Evolutionary conservation across 2,888 invertebrate species (phyloP), one percentile per base, ranked within the genome.

Genomic region (Nephrocerus scutellatus): DNA sequence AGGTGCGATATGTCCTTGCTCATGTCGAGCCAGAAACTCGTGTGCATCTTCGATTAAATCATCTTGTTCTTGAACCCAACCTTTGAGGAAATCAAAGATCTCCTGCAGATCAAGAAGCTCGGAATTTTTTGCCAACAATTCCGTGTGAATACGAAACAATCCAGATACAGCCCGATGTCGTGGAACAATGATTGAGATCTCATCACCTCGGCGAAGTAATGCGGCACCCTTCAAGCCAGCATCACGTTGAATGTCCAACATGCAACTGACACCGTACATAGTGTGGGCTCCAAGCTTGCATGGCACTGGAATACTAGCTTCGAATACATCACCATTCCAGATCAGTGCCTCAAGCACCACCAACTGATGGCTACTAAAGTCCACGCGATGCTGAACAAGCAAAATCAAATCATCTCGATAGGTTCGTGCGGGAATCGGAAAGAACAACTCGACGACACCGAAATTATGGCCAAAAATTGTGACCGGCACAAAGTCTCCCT

Each of bases 251-350:
- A 59, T 40, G 38, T 68, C 68, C 29, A 68, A 34, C 53, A 68
- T 53, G 40, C 69, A 69, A 18, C 50, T 52, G 5, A 59, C 57
- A 3, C 66, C 69, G 30, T 49, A 52, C 0, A 47, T 43, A 2
- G 50, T 50, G 10, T 54, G 52, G 3, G 48, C 38, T n/a, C 55
- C 57, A 25, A 59, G 39, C 1, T 55, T 46, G 42, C 69, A 69
- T 3, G 65, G 64, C 4, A 61, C 48, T 0, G 62, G 59, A 20
- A 60, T 39, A 15, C 57, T 59, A 2, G 57, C 53, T 44, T 63
- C 59, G 36, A 70, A 70, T 1, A 58, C 54, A 12, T 65, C 57
- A 1, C 70, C 70, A 46, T 68, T 57, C 70, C 70, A 70, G 7
- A 68, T 57, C 0, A 70, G 55, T 20, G 65, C 57, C 39, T 70